Conservation (phyloP, 2,113 vertebrate species). For the Alexandromys fortis region DNA sequence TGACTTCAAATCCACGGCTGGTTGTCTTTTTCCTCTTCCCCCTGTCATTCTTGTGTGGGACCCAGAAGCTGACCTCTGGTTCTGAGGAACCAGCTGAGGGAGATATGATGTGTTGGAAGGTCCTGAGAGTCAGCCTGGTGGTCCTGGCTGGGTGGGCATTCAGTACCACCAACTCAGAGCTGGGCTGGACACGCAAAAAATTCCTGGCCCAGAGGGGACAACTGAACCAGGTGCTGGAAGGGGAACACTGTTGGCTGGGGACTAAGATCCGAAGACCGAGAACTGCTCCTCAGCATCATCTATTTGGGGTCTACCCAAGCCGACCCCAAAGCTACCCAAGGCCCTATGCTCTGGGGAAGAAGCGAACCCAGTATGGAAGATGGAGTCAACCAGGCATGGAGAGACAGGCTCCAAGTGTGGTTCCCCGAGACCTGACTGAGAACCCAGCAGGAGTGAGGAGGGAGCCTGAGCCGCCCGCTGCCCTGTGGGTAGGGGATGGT, state of each 20-base stretch:
- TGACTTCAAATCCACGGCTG: neutral
- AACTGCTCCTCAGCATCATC: conserved; percentile 85
- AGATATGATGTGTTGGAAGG: conserved; percentile 85
- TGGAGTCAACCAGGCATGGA: rapidly evolving
- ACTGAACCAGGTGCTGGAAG: conserved; percentile 78
- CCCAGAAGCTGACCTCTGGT: conserved; percentile 53
- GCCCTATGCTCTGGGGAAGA: neutral
- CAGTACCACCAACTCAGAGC: conserved; percentile 79
- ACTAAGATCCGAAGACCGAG: conserved; percentile 80
- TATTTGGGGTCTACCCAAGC: conserved; percentile 85
- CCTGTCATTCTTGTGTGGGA: conserved; percentile 38
- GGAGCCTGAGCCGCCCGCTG: neutral
- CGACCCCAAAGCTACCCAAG: conserved; percentile 57
- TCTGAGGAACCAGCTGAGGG: neutral
- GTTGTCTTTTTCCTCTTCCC: neutral
- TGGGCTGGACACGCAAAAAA: conserved; percentile 81
- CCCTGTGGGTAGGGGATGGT: neutral
- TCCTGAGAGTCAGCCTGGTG: conserved; percentile 85
- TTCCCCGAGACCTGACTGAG: neutral
- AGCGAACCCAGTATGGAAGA: neutral
- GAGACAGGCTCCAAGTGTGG: neutral
- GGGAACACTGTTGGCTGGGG: conserved; percentile 88
- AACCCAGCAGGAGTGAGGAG: neutral
- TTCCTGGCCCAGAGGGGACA: conserved; percentile 82
- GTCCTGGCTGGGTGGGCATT: conserved; percentile 87